Evolutionary conservation across 2,888 invertebrate species (phyloP).

Genomic region (Troides oblongomaculatus): DNA sequence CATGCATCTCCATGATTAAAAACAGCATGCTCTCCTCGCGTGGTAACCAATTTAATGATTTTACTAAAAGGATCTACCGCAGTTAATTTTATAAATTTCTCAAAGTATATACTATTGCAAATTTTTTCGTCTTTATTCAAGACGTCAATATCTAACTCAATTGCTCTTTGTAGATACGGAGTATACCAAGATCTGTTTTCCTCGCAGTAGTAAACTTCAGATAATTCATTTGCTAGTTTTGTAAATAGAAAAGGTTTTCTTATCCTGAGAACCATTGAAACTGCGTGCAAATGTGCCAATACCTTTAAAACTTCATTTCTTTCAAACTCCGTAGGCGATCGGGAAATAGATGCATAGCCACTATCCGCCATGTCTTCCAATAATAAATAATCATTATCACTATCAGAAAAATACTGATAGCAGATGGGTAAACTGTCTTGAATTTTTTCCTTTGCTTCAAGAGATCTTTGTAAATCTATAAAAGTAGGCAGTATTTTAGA

Average conservation of each 20-base stretch:
- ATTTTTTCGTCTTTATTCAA: slow-evolving; percentile 45
- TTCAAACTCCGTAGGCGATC: slow-evolving; percentile 39
- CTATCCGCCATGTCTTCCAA: slow-evolving; percentile 51
- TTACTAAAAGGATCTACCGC: slow-evolving; percentile 47
- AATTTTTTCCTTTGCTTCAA: slow-evolving; percentile 48
- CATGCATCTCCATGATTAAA: slow-evolving; percentile 58
- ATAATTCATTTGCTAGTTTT: slow-evolving; percentile 39
- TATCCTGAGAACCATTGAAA: slow-evolving; percentile 48
- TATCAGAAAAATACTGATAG: slow-evolving; percentile 47
- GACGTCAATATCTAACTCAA: slow-evolving; percentile 44
- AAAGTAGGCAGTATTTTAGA: slow-evolving; percentile 45
- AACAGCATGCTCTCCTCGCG: slow-evolving; percentile 41
- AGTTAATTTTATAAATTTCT: slow-evolving; percentile 45
- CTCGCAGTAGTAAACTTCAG: slow-evolving; percentile 50
- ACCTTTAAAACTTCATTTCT: slow-evolving; percentile 44
- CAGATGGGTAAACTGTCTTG: slow-evolving; percentile 45
- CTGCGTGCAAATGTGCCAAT: slow-evolving; percentile 56
- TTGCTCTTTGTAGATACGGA: slow-evolving; percentile 44
- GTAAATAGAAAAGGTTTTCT: slow-evolving; percentile 44
- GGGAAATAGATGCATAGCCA: slow-evolving; percentile 39
- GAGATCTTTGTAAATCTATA: slow-evolving; percentile 42
- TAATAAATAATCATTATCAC: slow-evolving; percentile 50
- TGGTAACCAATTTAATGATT: slow-evolving; percentile 39
- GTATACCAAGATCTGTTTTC: slow-evolving; percentile 48
- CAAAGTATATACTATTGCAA: slow-evolving; percentile 45